phyloP scores from a whole-genome alignment of 2,888 invertebrate species.

The Pyrochroa serraticornis region DNA sequence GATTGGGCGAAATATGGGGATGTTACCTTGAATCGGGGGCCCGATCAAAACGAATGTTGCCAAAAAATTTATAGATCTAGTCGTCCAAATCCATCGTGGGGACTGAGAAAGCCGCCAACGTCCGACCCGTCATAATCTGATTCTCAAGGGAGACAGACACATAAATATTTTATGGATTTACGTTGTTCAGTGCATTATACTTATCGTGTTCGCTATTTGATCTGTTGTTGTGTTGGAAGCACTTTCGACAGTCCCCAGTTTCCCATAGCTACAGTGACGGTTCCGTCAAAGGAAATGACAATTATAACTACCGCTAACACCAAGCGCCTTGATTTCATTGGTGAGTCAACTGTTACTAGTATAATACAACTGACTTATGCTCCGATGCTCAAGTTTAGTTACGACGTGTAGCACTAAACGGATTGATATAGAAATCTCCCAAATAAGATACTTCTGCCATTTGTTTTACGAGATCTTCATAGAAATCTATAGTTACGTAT shows the following conservation, averaged over 20 bases:
- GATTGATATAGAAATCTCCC: too few relatives aligned
- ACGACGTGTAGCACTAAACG: too few relatives aligned
- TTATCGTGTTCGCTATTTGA: constrained; percentile 58
- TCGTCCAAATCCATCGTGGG: constrained; percentile 10
- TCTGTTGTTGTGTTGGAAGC: constrained; percentile 50
- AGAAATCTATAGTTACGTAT: too few relatives aligned
- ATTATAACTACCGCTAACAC: too few relatives aligned
- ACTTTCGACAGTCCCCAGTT: constrained; percentile 38
- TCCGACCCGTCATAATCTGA: constrained; percentile 57
- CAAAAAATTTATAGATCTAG: not conserved
- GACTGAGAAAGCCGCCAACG: constrained; percentile 9
- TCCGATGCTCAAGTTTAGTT: too few relatives aligned
- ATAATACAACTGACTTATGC: too few relatives aligned
- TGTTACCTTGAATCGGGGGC: constrained; percentile 13
- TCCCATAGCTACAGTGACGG: too few relatives aligned
- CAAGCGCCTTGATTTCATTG: too few relatives aligned
- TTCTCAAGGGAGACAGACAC: constrained; percentile 52
- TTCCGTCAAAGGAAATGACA: too few relatives aligned
- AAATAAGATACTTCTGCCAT: too few relatives aligned
- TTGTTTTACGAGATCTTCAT: too few relatives aligned
- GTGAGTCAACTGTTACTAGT: too few relatives aligned
- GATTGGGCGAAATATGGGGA: constrained; percentile 53
- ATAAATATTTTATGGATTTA: constrained; percentile 61
- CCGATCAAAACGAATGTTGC: constrained; percentile 23
- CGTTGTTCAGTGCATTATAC: constrained; percentile 60